Evolutionary conservation across 2,797 vertebrate genomes (phyloP), one percentile per base, ranked within the genome.

Genomic region (Hafferia zeledoni): DNA sequence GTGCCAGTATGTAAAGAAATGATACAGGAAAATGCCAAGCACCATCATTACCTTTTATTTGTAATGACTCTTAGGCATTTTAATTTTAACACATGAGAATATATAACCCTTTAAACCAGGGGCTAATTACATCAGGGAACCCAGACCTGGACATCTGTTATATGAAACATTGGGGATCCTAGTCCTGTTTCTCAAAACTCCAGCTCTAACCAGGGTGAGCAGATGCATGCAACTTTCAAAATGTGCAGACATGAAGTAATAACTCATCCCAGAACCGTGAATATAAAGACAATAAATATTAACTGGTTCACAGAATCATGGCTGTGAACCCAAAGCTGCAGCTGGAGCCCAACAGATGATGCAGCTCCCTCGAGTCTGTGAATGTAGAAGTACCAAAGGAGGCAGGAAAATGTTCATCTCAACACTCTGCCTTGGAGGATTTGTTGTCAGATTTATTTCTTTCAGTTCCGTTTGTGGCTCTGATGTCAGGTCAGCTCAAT

Each of bases 121-220:
- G 69, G 23, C 50, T 80, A 46, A 74, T 57, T 80, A 65, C 83
- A 90, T 23, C 9, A 46, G 18, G 31, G 49, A 49, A 57, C 46
- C 49, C 0, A 30, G 18, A 67, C 25, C 16, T 27, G 18, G 4
- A 10, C 5, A 83, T 72, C 47, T 70, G 31, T 39, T 70, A 52
- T 23, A 6, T 33, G 15, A 69, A 79, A 55, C 6, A 4, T 37
- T 61, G 65, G 4, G 7, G 4, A 61, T 67, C 3, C 7, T 27
- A 67, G 8, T 30, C 20, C 8, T 39, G 27, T 35, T 79, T 71
- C 57, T 47, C 19, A 46, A 69, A 76, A 56, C 19, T 59, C 17
- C 27, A 35, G 0, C 44, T 64, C 33, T 13, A 77, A 61, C 14
- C 5, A 12, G 13, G 30, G 2, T 0, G 0, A 72, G 10, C 11